phyloP scores from a whole-genome alignment of 2,797 vertebrate genomes.

The Epinephelus malabaricus region DNA sequence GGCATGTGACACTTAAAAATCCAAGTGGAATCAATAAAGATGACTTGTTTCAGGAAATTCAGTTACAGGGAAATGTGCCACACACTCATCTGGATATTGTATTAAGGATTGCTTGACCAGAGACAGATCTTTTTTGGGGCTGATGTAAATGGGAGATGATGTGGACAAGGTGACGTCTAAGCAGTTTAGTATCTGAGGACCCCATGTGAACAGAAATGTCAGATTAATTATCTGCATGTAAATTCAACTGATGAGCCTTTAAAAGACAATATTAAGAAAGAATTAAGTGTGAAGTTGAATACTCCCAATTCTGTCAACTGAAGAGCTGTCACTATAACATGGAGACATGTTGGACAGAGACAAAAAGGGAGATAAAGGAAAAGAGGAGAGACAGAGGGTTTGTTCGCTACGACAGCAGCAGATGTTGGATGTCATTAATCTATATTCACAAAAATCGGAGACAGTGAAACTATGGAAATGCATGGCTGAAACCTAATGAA shows the following conservation, averaged over 20 bases:
- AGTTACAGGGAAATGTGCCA: slow-evolving; percentile 8
- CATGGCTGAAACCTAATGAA: slow-evolving; percentile 24
- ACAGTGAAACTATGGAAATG: slow-evolving; percentile 18
- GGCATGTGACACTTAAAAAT: not conserved
- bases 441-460: slow-evolving; percentile 21
- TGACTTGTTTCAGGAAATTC: slow-evolving; percentile 15
- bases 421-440: slow-evolving; percentile 32
- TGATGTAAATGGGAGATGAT: slow-evolving; percentile 3
- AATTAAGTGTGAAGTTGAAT: not conserved
- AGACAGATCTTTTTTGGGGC: not conserved
- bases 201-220: not conserved
- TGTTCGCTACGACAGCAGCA: not conserved
- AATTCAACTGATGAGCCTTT: not conserved
- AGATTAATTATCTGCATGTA: not conserved
- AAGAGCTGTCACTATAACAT: slow-evolving; percentile 7
- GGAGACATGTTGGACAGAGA: slow-evolving; percentile 11
- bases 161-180: not conserved
- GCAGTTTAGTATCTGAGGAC: not conserved
- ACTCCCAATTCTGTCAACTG: not conserved
- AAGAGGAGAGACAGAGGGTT: not conserved
- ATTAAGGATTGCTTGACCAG: not conserved
- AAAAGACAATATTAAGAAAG: not conserved
- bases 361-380: not conserved
- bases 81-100: slow-evolving; percentile 15
- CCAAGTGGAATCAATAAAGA: slow-evolving; percentile 8